These are phyloP conservation scores for Drosophila kepulauana DNA, from an alignment of 1,140 invertebrate genomes.

Conservation along the genomic window DNA sequence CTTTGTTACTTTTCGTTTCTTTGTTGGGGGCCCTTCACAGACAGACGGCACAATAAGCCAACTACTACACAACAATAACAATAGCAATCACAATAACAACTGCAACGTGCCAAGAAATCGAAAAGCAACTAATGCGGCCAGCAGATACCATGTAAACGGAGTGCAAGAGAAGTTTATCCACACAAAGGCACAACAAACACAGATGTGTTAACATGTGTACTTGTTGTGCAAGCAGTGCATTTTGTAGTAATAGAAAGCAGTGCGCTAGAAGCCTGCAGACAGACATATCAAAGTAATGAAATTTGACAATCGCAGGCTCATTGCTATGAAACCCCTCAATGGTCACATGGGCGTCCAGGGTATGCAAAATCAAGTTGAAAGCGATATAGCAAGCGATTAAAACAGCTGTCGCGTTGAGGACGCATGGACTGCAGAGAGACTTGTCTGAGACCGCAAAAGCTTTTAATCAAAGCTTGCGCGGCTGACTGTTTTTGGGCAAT, in stretches of 20 bases:
- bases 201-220: background rate
- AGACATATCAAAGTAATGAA: background rate
- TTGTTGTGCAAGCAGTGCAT: background rate
- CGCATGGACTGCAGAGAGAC: background rate
- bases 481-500: constrained; percentile 11
- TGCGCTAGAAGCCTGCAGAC: background rate
- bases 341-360: background rate
- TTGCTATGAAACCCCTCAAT: background rate
- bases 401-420: constrained; percentile 57
- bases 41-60: constrained; percentile 25
- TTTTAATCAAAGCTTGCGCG: constrained; percentile 17
- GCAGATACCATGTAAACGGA: constrained; percentile 1
- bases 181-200: background rate
- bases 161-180: background rate
- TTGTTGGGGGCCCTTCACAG: constrained; percentile 33
- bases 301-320: background rate
- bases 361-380: constrained; percentile 40
- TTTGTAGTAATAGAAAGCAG: too few relatives aligned
- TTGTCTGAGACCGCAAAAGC: background rate
- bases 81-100: constrained; percentile 11
- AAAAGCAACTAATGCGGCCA: background rate
- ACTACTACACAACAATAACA: constrained; percentile 21
- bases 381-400: constrained; percentile 38
- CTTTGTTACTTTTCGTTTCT: constrained; percentile 32
- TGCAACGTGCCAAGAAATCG: constrained; percentile 35